These are phyloP conservation scores for Euleptes europaea DNA, from an alignment of 2,113 vertebrate genomes.

Conservation along the genomic window DNA sequence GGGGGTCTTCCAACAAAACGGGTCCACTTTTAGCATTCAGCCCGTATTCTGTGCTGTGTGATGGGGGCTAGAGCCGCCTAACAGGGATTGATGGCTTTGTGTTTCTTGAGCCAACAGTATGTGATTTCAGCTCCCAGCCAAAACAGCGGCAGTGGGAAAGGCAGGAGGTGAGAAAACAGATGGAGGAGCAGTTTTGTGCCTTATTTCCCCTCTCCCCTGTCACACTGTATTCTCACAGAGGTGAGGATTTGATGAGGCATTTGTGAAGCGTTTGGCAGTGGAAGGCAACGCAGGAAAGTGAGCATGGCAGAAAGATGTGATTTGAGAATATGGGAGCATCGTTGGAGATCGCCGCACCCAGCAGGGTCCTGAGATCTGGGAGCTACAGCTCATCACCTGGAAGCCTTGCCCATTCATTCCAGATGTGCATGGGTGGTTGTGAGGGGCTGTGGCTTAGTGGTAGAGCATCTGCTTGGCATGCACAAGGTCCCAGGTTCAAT, in stretches of 20 bases:
- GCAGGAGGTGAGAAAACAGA: not conserved
- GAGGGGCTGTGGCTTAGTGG: too few relatives aligned
- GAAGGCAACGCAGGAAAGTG: not conserved
- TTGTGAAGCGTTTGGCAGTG: not conserved
- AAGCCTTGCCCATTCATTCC: not conserved
- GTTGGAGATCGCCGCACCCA: not conserved
- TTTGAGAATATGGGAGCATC: not conserved
- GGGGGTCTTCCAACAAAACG: fast-evolving
- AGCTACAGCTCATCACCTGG: not conserved
- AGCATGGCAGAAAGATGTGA: not conserved
- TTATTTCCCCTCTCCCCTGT: not conserved
- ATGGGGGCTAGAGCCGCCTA: slow-evolving; percentile 18
- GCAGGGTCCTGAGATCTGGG: not conserved
- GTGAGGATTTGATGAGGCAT: not conserved
- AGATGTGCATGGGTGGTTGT: not conserved
- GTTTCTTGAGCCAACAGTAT: slow-evolving; percentile 11
- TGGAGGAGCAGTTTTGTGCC: not conserved
- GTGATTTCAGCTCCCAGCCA: not conserved
- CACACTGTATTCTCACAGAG: not conserved
- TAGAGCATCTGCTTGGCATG: too few relatives aligned
- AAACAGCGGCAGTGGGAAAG: slow-evolving; percentile 1
- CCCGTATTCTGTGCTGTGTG: not conserved
- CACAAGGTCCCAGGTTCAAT: too few relatives aligned
- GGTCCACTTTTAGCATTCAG: not conserved
- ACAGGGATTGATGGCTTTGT: not conserved